Base-by-base conservation (phyloP, 2,888 invertebrate genomes). In the Itoplectis maculator region DNA sequence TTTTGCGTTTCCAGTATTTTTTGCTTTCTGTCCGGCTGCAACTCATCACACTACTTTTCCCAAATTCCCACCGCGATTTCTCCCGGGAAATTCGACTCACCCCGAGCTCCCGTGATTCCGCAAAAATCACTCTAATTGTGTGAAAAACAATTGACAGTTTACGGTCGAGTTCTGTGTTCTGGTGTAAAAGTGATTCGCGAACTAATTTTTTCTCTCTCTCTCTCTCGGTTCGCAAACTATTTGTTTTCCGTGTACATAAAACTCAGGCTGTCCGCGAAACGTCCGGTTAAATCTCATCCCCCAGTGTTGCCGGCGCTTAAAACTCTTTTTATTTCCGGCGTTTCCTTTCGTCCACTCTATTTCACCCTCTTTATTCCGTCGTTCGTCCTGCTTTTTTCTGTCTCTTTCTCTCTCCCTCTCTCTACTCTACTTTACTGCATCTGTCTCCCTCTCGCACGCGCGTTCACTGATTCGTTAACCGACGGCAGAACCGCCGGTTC, bases 401-500 rank as follows among this genome's bases (percentile, higher is more conserved):
- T 29, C 5, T 29, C 29, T 5, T 5, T 29, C 29, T 5, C 5
- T 18, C 20, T 20, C 11, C 15, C 40, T 20, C 65, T 45, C 42
- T 15, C n/a, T n/a, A n/a, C n/a, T n/a, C n/a, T n/a, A n/a, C n/a
- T 2, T 29, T 29, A 3, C 5, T 29, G 2, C 5, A 3, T 29
- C 29, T 5, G 3, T 29, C 29, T 5, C 5, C 42, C 20, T 20
- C 11, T 15, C 40, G 11, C 65, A 23, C 42, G 6, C 8, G 7
- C 13, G 37, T 20, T 45, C 69, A 42, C 59, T 74, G 79, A 83
- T 73, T 80, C 83, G 80, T 77, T 80, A 74, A 83, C 77, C 83
- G 83, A 76, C 83, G 82, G 83, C 68, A 77, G 77, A 81, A 77
- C 77, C 81, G 61, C 68, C 77, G 79, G 75, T 75, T 23, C 61